These are phyloP conservation scores for Brachyptera risi DNA, from an alignment of 2,888 invertebrate genomes.

Conservation along the genomic window DNA sequence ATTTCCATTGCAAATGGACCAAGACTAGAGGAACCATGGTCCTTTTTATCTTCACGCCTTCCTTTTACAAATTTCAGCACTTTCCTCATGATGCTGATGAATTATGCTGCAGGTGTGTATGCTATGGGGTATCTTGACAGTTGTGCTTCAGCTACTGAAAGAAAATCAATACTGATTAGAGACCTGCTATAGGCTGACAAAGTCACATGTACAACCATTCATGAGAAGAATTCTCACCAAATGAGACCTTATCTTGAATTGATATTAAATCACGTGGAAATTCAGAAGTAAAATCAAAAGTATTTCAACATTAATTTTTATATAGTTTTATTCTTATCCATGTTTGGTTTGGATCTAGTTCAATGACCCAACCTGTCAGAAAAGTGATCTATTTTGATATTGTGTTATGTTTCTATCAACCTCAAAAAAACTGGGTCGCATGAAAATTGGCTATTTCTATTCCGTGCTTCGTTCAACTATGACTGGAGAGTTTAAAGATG, in stretches of 20 bases:
- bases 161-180: constrained; percentile 17
- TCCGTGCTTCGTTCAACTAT: not conserved
- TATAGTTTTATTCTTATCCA: not conserved
- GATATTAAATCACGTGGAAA: not conserved
- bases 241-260: constrained; percentile 3
- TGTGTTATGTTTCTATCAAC: not conserved
- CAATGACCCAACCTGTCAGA: constrained; percentile 7
- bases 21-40: constrained; percentile 24
- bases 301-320: not conserved
- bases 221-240: not conserved
- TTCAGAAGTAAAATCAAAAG: not conserved
- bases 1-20: constrained; percentile 25
- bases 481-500: not conserved
- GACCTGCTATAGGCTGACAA: too few relatives aligned
- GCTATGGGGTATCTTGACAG: not conserved
- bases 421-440: not conserved
- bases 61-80: constrained; percentile 41
- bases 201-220: constrained; percentile 17
- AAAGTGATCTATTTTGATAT: too few relatives aligned
- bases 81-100: constrained; percentile 37
- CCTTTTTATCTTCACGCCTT: constrained; percentile 38
- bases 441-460: not conserved
- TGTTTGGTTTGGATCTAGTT: not conserved
- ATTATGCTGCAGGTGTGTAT: not conserved
- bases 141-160: constrained; percentile 1